phyloP scores from a whole-genome alignment of 2,113 vertebrate genomes.

The Myanophis thanlyinensis region DNA sequence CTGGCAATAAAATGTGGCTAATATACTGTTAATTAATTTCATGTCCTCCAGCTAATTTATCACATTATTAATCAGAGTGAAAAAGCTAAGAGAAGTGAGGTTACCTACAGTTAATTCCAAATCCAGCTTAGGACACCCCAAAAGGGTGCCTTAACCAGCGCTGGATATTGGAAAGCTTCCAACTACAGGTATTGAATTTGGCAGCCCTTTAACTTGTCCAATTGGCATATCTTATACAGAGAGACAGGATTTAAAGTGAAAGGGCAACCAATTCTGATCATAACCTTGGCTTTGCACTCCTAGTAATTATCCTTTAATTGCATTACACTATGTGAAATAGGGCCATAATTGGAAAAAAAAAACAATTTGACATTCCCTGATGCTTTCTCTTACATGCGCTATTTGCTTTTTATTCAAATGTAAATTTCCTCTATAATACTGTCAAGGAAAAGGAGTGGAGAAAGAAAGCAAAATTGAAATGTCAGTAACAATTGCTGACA shows the following conservation, averaged over 20 bases:
- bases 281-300: conserved; percentile 77
- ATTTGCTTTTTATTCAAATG: conserved; percentile 89
- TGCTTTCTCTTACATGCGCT: conserved; percentile 68
- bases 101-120: conserved; percentile 45
- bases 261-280: conserved; percentile 74
- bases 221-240: conserved; percentile 66
- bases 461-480: conserved; percentile 84
- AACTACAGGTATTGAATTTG: conserved; percentile 54
- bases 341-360: conserved; percentile 77
- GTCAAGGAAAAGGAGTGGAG: conserved; percentile 73
- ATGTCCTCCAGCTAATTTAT: conserved; percentile 59
- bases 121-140: not conserved
- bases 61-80: conserved; percentile 53
- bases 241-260: conserved; percentile 69
- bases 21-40: conserved; percentile 62
- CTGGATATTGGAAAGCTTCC: conserved; percentile 43
- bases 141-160: conserved; percentile 29
- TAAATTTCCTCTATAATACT: conserved; percentile 83
- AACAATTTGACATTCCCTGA: conserved; percentile 71
- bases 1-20: conserved; percentile 58
- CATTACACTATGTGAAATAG: conserved; percentile 77
- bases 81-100: conserved; percentile 44
- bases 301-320: conserved; percentile 82
- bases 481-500: conserved; percentile 91
- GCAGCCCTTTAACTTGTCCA: conserved; percentile 59